These are phyloP conservation scores for Dasyurus viverrinus DNA, from an alignment of 2,113 vertebrate genomes.

Conservation along the genomic window DNA sequence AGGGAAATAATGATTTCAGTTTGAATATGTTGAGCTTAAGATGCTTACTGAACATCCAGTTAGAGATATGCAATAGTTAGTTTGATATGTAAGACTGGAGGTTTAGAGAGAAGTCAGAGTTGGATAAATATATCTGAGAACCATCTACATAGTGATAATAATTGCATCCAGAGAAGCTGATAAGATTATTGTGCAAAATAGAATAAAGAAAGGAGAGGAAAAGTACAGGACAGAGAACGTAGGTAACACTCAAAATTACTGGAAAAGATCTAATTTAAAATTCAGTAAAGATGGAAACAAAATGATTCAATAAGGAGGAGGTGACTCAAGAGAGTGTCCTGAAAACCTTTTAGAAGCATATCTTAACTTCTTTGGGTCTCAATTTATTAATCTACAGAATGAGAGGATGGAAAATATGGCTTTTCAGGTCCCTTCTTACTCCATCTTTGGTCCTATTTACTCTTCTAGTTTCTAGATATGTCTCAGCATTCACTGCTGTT, in stretches of 20 bases:
- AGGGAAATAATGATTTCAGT: not conserved
- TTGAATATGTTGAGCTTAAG: not conserved
- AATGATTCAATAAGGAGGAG: not conserved
- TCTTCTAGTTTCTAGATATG: not conserved
- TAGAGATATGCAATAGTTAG: not conserved
- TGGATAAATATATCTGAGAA: not conserved
- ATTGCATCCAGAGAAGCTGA: not conserved
- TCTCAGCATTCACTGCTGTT: not conserved
- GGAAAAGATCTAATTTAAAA: not conserved
- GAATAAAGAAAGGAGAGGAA: not conserved
- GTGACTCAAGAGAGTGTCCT: not conserved
- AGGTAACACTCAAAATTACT: not conserved
- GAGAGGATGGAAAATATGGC: slow-evolving; percentile 13
- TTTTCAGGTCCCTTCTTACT: not conserved
- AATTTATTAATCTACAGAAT: slow-evolving; percentile 68
- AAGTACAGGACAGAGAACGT: not conserved
- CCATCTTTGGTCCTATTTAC: not conserved
- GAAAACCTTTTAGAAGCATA: slow-evolving; percentile 6
- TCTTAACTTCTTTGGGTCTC: slow-evolving; percentile 49
- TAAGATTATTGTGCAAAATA: not conserved
- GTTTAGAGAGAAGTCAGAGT: not conserved
- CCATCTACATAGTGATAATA: not conserved
- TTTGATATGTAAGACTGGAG: not conserved
- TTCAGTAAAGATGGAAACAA: not conserved
- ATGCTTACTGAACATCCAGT: not conserved